Conservation (phyloP, 2,888 invertebrate genomes). For the Cryptus armator region DNA sequence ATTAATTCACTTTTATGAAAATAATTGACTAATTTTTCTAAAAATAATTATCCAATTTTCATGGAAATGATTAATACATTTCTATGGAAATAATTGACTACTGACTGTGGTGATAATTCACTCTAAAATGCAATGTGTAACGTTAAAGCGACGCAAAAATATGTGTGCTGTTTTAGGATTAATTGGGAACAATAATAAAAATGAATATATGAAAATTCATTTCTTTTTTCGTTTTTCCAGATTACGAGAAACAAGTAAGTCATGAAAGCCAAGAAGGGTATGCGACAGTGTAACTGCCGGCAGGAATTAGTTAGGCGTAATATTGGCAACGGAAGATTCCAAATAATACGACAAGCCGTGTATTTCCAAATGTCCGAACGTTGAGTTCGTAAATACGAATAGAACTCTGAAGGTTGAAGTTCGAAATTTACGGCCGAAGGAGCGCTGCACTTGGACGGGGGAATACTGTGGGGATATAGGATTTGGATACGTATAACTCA, state of each 20-base stretch:
- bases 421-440: constrained; percentile 96
- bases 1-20: not conserved
- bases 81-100: no score
- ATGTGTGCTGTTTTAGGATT: no score
- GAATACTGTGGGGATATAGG: constrained; percentile 30
- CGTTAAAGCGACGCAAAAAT: no score
- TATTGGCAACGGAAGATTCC: constrained; percentile 98
- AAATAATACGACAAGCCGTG: constrained; percentile 98
- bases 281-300: constrained; percentile 98
- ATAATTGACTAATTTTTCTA: no score
- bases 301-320: constrained; percentile 99
- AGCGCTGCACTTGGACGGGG: constrained; percentile 98
- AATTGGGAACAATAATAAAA: no score
- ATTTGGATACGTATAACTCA: constrained; percentile 31
- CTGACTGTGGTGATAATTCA: no score
- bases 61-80: no score
- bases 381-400: constrained; percentile 97
- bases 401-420: constrained; percentile 96
- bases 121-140: no score
- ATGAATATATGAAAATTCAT: no score
- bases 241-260: constrained; percentile 99
- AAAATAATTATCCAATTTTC: no score
- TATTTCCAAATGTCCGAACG: constrained; percentile 99
- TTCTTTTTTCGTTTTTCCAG: constrained; percentile 83
- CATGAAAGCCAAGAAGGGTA: constrained; percentile 96